Conservation (phyloP, 2,113 vertebrate species). For the Datnioides undecimradiatus region DNA sequence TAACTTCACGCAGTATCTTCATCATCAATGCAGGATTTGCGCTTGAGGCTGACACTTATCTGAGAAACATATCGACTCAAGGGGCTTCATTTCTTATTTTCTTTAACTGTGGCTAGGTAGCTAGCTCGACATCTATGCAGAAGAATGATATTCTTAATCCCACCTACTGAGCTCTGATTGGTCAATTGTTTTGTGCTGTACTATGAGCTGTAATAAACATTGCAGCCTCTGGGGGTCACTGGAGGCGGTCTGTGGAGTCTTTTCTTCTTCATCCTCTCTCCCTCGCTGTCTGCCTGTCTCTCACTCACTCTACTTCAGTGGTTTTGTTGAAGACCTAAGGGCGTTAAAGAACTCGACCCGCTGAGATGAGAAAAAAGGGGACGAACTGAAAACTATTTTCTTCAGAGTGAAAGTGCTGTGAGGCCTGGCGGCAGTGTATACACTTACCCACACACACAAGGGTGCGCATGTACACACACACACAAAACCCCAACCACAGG, state of each 20-base stretch:
- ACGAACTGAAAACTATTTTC: constrained; percentile 48
- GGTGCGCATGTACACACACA: constrained; percentile 19
- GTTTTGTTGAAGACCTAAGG: constrained; percentile 51
- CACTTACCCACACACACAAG: constrained; percentile 16
- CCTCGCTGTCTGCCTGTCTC: constrained; percentile 30
- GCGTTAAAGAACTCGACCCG: constrained; percentile 46
- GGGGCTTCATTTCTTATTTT: neutral
- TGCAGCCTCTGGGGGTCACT: constrained; percentile 3
- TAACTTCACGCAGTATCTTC: neutral
- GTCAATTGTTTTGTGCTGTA: neutral
- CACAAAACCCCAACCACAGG: constrained; percentile 27
- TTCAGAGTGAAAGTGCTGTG: constrained; percentile 43
- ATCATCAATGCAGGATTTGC: neutral
- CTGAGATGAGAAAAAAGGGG: constrained; percentile 25
- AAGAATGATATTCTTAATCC: neutral
- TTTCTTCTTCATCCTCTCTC: neutral
- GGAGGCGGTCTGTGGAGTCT: neutral
- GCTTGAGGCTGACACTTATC: neutral
- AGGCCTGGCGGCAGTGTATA: constrained; percentile 44
- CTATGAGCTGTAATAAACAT: neutral
- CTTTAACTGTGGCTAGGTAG: neutral
- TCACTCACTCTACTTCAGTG: constrained; percentile 28
- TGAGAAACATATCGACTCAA: neutral
- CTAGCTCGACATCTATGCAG: too few relatives aligned
- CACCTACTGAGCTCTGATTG: neutral